These are phyloP conservation scores for Elymnias hypermnestra DNA, from an alignment of 1,140 invertebrate genomes.

Conservation along the genomic window DNA sequence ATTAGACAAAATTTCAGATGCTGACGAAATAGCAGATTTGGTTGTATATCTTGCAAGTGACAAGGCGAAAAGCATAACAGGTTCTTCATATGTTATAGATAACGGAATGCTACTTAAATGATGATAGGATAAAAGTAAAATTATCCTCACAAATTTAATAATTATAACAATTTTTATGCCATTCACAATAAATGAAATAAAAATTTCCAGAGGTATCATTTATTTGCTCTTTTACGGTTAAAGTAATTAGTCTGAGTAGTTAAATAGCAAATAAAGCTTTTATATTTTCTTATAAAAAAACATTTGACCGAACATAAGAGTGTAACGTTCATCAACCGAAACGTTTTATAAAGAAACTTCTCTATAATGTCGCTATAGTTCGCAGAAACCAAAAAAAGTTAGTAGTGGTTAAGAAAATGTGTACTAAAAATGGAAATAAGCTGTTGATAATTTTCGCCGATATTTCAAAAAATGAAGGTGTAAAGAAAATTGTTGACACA, in stretches of 20 bases:
- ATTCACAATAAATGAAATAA: too few relatives aligned
- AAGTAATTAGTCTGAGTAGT: too few relatives aligned
- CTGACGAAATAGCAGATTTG: constrained; percentile 83
- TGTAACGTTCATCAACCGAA: too few relatives aligned
- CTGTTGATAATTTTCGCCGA: constrained; percentile 77
- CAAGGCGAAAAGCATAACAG: constrained; percentile 86
- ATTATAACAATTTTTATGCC: too few relatives aligned
- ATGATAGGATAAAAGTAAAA: not conserved
- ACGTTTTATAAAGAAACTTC: too few relatives aligned
- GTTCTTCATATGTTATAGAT: constrained; percentile 55
- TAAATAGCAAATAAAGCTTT: too few relatives aligned
- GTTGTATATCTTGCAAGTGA: constrained; percentile 89
- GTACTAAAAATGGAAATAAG: constrained; percentile 62
- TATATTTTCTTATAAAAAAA: too few relatives aligned
- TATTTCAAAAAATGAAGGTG: constrained; percentile 78
- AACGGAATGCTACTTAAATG: constrained; percentile 8
- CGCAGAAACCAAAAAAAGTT: constrained; percentile 81
- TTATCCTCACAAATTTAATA: too few relatives aligned
- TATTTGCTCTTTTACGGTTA: too few relatives aligned
- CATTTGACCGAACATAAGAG: too few relatives aligned
- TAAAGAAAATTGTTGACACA: constrained; percentile 75
- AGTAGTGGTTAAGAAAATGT: constrained; percentile 75
- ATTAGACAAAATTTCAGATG: constrained; percentile 81
- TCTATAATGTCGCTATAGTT: constrained; percentile 79
- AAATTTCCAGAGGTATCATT: too few relatives aligned